Evolutionary conservation across 2,888 invertebrate species (phyloP).

Genomic region (Parthenolecanium corni): DNA sequence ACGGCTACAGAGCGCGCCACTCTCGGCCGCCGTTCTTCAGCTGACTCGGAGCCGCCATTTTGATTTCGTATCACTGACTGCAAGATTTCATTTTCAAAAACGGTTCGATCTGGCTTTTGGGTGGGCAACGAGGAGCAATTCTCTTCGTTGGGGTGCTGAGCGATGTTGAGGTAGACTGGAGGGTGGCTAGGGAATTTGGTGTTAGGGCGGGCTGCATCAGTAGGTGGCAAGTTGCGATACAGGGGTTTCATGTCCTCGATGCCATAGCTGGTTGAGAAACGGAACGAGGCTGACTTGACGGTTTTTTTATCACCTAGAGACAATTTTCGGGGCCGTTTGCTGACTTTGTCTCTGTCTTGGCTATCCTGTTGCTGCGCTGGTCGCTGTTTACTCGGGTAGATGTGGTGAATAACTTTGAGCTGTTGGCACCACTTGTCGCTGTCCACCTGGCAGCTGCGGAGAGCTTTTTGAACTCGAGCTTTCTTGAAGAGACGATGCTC

Average conservation of each 20-base stretch:
- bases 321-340: constrained; percentile 29
- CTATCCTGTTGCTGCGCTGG: not conserved
- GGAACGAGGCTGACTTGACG: constrained; percentile 40
- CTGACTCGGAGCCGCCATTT: not conserved
- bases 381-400: constrained; percentile 35
- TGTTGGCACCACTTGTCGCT: constrained; percentile 39
- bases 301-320: constrained; percentile 33
- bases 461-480: constrained; percentile 42
- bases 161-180: constrained; percentile 23
- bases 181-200: not conserved
- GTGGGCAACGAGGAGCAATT: constrained; percentile 23
- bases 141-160: constrained; percentile 13
- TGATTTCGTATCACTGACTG: constrained; percentile 10
- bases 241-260: constrained; percentile 9
- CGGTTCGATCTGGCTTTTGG: constrained; percentile 13
- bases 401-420: constrained; percentile 36
- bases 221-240: not conserved
- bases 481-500: constrained; percentile 41
- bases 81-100: constrained; percentile 23
- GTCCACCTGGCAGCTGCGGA: constrained; percentile 41
- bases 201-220: not conserved
- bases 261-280: constrained; percentile 33
- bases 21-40: not conserved
- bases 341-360: constrained; percentile 38
- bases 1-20: not conserved